Evolutionary conservation across 2,113 vertebrate species (phyloP), one percentile per base, ranked within the genome.

Genomic region (Oncorhynchus keta): DNA sequence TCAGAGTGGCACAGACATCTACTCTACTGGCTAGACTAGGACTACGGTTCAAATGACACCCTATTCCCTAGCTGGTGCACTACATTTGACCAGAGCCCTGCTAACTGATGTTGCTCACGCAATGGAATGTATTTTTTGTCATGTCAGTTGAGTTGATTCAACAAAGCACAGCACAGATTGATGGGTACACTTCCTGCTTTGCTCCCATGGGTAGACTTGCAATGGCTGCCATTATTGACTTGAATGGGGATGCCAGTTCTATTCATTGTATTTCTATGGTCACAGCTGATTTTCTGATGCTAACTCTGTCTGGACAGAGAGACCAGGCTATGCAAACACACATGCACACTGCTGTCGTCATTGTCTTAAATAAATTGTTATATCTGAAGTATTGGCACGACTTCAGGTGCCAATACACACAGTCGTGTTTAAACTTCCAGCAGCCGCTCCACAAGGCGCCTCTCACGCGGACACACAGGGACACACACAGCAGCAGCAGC

Each of bases 201-300:
- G 39, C 39, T 45, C 39, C 39, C 9, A 12, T 45, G 39, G 39
- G 39, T 45, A 11, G 39, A 45, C 39, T 45, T 45, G 39, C 9
- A 45, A 45, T 45, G 8, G 39, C 39, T 45, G 2, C 39, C 39
- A 45, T 45, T 45, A 45, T 45, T 45, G 39, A 45, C 39, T 45
- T 45, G 39, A 45, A 45, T 45, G 9, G 39, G 8, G 39, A 45
- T 9, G 39, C 39, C 8, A 9, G 2, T 45, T 45, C 39, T 45
- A 45, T 45, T 45, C 39, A 45, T 45, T 45, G 8, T 45, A 45
- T 45, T 45, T 45, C 39, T 45, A 45, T 45, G 39, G 91, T 91
- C 87, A 82, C 77, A 84, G 68, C 78, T 80, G 77, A 91, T 92
- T 92, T 93, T 86, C 83, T 93, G 87, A 81, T 87, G 80, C 84